These are phyloP conservation scores for Synchiropus splendidus DNA, from an alignment of 2,113 vertebrate genomes.

Conservation along the genomic window DNA sequence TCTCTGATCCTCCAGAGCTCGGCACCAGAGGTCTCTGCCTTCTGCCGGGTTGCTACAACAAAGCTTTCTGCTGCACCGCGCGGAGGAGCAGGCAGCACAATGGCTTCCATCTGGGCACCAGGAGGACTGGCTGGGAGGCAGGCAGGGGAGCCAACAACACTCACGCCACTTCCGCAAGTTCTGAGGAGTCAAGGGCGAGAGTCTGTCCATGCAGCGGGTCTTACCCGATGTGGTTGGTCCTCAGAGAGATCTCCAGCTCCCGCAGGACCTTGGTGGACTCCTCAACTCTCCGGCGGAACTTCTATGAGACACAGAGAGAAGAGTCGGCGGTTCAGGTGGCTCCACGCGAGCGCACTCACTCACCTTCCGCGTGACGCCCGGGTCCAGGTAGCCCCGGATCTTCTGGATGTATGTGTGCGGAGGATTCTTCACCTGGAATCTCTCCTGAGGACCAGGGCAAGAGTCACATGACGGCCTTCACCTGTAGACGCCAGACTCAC, in stretches of 20 bases:
- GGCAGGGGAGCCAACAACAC: no score
- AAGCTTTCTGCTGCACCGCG: neutral
- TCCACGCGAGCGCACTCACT: conserved; percentile 4
- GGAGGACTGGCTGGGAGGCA: conserved; percentile 14
- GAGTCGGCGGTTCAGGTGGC: conserved; percentile 2
- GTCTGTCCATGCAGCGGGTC: no score
- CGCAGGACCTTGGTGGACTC: conserved; percentile 92
- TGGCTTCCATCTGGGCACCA: conserved; percentile 71
- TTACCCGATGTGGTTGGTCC: conserved; percentile 97
- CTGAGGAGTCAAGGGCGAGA: no score
- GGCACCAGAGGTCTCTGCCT: no score
- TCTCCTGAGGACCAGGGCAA: conserved; percentile 65
- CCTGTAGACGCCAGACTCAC: conserved; percentile 42
- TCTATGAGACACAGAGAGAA: conserved; percentile 64
- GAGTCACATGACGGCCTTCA: neutral
- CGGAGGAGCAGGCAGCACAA: conserved; percentile 55
- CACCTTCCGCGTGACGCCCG: conserved; percentile 87
- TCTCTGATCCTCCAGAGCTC: no score
- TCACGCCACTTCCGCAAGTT: no score
- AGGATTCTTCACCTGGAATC: conserved; percentile 95
- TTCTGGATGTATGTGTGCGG: conserved; percentile 95
- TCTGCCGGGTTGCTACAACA: neutral
- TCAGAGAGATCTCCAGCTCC: conserved; percentile 92
- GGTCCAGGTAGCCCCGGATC: conserved; percentile 86
- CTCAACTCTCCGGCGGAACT: conserved; percentile 88